These are phyloP conservation scores for Gopherus evgoodei DNA, from an alignment of 2,113 vertebrate species.

Conservation along the genomic window DNA sequence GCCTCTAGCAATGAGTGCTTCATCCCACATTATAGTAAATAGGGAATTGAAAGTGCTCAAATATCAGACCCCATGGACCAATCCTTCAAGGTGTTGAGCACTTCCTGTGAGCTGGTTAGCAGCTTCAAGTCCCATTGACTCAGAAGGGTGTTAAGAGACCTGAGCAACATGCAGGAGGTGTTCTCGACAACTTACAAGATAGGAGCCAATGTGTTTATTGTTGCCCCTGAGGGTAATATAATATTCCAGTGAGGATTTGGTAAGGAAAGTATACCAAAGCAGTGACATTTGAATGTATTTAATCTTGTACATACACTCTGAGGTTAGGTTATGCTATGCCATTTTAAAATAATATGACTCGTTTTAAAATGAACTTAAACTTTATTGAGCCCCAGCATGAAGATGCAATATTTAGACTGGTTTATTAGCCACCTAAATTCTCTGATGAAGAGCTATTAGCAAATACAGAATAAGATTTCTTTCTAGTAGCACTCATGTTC, in stretches of 20 bases:
- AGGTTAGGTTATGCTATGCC: background rate
- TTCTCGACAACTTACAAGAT: conserved; percentile 42
- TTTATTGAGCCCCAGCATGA: conserved; percentile 56
- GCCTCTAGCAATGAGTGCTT: background rate
- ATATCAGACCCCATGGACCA: background rate
- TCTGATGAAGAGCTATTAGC: conserved; percentile 44
- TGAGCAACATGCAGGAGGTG: conserved; percentile 31
- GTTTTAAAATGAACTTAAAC: conserved; percentile 51
- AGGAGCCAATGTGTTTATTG: conserved; percentile 42
- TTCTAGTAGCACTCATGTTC: background rate
- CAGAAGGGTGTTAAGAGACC: background rate
- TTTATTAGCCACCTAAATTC: conserved; percentile 63
- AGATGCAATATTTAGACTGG: conserved; percentile 45
- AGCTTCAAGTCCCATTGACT: background rate
- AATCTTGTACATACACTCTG: background rate
- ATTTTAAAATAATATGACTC: conserved; percentile 17
- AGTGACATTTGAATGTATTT: conserved; percentile 31
- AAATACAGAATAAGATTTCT: conserved; percentile 33
- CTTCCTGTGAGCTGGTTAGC: background rate
- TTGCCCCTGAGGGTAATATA: conserved; percentile 58
- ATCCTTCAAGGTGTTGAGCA: background rate
- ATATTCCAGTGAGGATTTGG: conserved; percentile 36
- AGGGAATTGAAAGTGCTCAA: background rate
- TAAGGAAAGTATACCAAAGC: conserved; percentile 50
- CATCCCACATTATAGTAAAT: background rate